These are phyloP conservation scores for Mongoloraphidia duomilia DNA, from an alignment of 2,888 invertebrate species.

Conservation along the genomic window DNA sequence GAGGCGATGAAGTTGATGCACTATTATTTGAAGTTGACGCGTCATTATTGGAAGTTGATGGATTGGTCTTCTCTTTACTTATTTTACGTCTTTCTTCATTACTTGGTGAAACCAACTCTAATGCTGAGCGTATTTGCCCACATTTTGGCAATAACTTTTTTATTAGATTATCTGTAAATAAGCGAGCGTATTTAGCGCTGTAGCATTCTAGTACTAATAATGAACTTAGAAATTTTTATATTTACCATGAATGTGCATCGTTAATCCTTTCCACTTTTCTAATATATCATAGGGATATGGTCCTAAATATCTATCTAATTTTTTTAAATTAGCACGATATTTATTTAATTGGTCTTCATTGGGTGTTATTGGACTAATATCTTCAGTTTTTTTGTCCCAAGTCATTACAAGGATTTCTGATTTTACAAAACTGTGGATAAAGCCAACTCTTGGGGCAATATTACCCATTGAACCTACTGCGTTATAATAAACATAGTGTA, in stretches of 20 bases:
- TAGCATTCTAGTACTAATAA: neutral
- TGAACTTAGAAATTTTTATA: slow-evolving; percentile 15
- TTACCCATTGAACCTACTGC: slow-evolving; percentile 47
- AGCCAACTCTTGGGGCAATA: slow-evolving; percentile 53
- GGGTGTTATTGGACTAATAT: slow-evolving; percentile 49
- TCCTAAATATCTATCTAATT: slow-evolving; percentile 66
- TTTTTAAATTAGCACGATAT: slow-evolving; percentile 51
- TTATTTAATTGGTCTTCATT: slow-evolving; percentile 48
- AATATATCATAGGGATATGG: slow-evolving; percentile 85
- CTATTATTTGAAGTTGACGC: neutral
- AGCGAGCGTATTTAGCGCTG: neutral
- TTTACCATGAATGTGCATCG: slow-evolving; percentile 49
- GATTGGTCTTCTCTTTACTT: slow-evolving; percentile 16
- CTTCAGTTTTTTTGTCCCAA: slow-evolving; percentile 72
- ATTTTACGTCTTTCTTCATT: slow-evolving; percentile 48
- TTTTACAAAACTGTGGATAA: slow-evolving; percentile 63
- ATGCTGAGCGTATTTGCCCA: slow-evolving; percentile 65
- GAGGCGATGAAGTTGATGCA: neutral
- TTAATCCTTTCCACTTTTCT: slow-evolving; percentile 71
- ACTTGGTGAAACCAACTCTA: slow-evolving; percentile 61
- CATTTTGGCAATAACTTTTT: slow-evolving; percentile 51
- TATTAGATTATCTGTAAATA: slow-evolving; percentile 35
- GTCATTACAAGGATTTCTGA: slow-evolving; percentile 74
- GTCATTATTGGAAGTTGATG: slow-evolving; percentile 11
- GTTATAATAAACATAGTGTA: slow-evolving; percentile 87